phyloP scores from a whole-genome alignment of 2,888 invertebrate species.

The Ditylenchus weischeri region DNA sequence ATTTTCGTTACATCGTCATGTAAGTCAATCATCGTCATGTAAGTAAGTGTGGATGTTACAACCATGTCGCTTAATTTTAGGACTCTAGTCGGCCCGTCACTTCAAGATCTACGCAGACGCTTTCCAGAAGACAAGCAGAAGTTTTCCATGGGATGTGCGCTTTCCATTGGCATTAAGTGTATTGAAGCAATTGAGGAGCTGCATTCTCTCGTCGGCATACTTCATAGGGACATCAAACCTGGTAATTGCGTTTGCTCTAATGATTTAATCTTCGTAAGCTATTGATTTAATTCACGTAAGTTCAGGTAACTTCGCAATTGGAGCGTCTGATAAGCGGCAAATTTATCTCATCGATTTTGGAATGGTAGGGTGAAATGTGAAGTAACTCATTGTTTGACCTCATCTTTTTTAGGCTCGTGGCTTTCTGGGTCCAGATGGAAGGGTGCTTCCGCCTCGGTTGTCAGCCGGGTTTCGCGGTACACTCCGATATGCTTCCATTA shows the following conservation, averaged over 20 bases:
- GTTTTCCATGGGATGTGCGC: constrained; percentile 35
- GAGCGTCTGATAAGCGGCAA: constrained; percentile 27
- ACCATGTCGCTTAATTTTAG: not conserved
- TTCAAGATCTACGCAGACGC: constrained; percentile 30
- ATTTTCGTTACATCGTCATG: constrained; percentile 50
- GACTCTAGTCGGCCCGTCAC: not conserved
- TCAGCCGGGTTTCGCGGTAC: constrained; percentile 39
- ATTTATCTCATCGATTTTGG: constrained; percentile 48
- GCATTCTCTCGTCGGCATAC: constrained; percentile 10
- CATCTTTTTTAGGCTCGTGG: not conserved
- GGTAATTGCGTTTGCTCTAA: not conserved
- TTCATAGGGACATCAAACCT: constrained; percentile 46
- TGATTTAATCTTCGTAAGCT: not conserved
- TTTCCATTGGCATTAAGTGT: constrained; percentile 40
- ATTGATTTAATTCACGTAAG: no score
- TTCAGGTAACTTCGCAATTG: constrained; percentile 38
- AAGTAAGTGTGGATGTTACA: no score
- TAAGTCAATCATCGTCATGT: constrained; percentile 10
- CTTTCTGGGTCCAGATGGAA: no score
- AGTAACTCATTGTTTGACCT: not conserved
- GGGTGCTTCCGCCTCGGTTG: constrained; percentile 29
- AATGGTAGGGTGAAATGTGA: constrained; percentile 32
- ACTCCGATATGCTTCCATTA: constrained; percentile 29
- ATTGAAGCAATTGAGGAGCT: constrained; percentile 40
- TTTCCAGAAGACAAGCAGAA: constrained; percentile 26